phyloP scores from a whole-genome alignment of 23 tunicate genomes.

The Corella eumyota region DNA sequence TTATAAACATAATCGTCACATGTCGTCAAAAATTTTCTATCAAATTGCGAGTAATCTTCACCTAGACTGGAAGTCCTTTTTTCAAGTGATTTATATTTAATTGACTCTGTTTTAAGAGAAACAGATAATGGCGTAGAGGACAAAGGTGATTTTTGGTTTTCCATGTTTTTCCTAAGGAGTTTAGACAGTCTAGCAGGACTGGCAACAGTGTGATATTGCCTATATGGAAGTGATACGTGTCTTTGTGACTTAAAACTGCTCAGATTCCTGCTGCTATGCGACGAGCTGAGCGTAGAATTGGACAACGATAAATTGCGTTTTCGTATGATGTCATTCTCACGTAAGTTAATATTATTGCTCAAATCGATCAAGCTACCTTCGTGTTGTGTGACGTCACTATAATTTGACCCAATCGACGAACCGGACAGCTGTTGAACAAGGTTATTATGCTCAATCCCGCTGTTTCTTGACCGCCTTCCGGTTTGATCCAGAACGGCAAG shows the following conservation, averaged over 20 bases:
- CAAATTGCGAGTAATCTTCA: conserved; percentile 1
- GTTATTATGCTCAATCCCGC: background rate
- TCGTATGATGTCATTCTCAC: conserved; percentile 34
- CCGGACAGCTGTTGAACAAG: background rate
- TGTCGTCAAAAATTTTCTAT: too few species aligned
- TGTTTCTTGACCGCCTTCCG: conserved; percentile 1
- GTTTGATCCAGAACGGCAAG: conserved; percentile 45
- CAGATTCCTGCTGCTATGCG: background rate
- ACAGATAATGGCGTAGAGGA: conserved; percentile 9
- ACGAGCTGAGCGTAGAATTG: background rate
- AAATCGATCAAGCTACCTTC: background rate
- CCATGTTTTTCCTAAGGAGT: conserved; percentile 19
- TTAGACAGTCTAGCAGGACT: conserved; percentile 54
- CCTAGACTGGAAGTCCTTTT: conserved; percentile 13
- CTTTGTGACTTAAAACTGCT: background rate
- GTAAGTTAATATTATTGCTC: conserved; percentile 14
- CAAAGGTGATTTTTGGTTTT: conserved; percentile 10
- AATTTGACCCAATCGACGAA: background rate
- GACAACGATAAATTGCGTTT: conserved; percentile 37
- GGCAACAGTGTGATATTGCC: conserved; percentile 58
- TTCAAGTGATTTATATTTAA: background rate
- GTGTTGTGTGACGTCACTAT: background rate
- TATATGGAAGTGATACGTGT: background rate
- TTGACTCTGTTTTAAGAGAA: background rate
- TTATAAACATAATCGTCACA: background rate